Conservation (phyloP, 1,140 invertebrate species). For the Goniozus legneri region DNA sequence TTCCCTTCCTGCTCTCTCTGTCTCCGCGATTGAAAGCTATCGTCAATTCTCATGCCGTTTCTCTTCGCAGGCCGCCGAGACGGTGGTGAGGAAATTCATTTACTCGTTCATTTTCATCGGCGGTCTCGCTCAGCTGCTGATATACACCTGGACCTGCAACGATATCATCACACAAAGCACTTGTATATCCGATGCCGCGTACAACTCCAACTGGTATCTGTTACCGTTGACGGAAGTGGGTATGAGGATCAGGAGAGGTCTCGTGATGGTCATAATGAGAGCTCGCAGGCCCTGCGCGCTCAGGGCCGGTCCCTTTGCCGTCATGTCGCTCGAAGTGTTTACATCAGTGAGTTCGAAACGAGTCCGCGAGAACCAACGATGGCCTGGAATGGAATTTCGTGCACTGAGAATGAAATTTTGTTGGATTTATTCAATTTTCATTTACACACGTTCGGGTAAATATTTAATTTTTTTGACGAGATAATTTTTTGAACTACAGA, state of each 20-base stretch:
- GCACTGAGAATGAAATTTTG: no score
- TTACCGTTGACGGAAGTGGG: conserved; percentile 11
- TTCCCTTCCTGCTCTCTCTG: no score
- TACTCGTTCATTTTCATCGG: conserved; percentile 12
- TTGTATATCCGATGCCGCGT: conserved; percentile 13
- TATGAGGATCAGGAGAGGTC: conserved; percentile 5
- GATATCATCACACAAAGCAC: conserved; percentile 19
- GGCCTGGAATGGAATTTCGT: no score
- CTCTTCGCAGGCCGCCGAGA: conserved; percentile 3
- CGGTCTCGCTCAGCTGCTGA: conserved; percentile 15
- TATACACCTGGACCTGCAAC: conserved; percentile 24
- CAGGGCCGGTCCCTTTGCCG: conserved; percentile 19
- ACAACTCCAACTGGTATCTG: conserved; percentile 18
- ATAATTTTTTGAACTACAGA: no score
- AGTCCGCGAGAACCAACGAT: no score
- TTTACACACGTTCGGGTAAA: no score
- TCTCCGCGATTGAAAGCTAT: no score
- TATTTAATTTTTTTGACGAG: no score
- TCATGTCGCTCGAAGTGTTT: conserved; percentile 18
- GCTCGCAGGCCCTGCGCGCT: conserved; percentile 17
- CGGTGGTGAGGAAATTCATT: conserved; percentile 10
- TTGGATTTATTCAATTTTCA: no score
- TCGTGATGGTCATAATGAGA: conserved; percentile 14
- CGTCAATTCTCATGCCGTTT: background rate
- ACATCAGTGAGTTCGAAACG: no score